Base-by-base conservation (phyloP, 2,113 vertebrate species). In the Apodemus speciosus region DNA sequence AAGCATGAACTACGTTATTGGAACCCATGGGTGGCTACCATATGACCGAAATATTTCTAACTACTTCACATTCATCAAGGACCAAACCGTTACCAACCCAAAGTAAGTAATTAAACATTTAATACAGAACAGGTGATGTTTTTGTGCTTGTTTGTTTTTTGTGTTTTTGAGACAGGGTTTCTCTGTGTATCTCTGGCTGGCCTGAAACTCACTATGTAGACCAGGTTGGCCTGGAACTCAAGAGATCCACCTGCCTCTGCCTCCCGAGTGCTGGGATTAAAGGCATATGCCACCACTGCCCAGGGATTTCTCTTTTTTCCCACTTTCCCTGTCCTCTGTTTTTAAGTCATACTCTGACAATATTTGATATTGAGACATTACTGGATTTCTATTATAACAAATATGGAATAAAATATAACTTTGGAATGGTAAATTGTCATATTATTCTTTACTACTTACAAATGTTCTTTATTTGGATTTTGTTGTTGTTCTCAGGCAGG, bases 31-130 rank as follows among this genome's bases (percentile, higher is more conserved):
- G 60, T 99, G 99, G 99, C 98, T 99, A 90, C 99, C 99, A 83
- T 99, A 99, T 75, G 99, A 99, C 95, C 99, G 98, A 98, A 99
- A 98, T 97, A 99, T 99, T 97, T 99, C 99, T 97, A 99, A 99
- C 98, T 99, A 99, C 97, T 99, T 99, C 97, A 99, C 99, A 43
- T 99, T 99, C 97, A 99, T 99, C 92, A 99, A 98, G 96, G 99
- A 99, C 97, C 99, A 99, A 95, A 99, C 99, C 18, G 99, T 99
- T 90, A 98, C 99, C 97, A 99, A 99, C 98, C 97, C 98, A 94
- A 99, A 99, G 99, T 99, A 97, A 99, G 99, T 97, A 94, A 90
- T 88, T 15, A 60, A 94, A 79, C 66, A 85, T 35, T 49, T 89
- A 87, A 92, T 20, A 16, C 49, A 62, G 71, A 88, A 85, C 49